A percentile compares a stretch with the other conserved stretches of the same genome.
Conservation (phyloP, 2,113 vertebrate species). For the Zapus hudsonius region DNA sequence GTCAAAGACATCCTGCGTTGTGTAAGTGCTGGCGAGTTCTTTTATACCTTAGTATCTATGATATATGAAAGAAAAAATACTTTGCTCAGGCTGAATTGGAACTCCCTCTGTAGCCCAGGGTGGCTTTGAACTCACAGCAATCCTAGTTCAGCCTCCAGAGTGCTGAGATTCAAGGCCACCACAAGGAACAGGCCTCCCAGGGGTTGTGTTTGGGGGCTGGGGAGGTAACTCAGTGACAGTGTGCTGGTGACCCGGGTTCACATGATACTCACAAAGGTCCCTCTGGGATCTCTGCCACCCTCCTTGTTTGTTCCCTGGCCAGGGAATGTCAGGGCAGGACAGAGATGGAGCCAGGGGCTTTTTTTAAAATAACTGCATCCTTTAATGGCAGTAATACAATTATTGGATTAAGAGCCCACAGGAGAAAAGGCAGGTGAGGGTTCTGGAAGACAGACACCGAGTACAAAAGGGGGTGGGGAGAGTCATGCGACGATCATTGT, state of each 20-base stretch:
- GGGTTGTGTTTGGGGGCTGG: background rate
- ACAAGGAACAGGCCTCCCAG: no score
- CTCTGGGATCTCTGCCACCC: no score
- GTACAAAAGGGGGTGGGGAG: constrained; percentile 72
- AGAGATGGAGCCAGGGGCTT: background rate
- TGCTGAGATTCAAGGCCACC: background rate
- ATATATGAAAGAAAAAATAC: no score
- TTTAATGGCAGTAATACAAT: constrained; percentile 86
- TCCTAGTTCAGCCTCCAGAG: background rate
- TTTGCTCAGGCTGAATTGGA: no score
- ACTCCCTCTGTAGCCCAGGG: background rate
- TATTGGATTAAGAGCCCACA: constrained; percentile 79
- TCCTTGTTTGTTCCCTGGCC: background rate
- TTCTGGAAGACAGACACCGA: constrained; percentile 81
- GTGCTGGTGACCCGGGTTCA: no score
- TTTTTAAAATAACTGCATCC: constrained; percentile 84
- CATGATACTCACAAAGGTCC: background rate
- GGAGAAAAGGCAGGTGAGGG: constrained; percentile 72
- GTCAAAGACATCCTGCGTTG: no score
- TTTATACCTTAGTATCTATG: no score
- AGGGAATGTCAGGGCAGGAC: background rate
- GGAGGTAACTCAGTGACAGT: background rate
- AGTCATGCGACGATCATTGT: constrained; percentile 83
- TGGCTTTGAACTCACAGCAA: background rate
- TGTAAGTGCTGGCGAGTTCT: no score